These are phyloP conservation scores for Nettapus auritus DNA, from an alignment of 2,113 vertebrate genomes.

Conservation along the genomic window DNA sequence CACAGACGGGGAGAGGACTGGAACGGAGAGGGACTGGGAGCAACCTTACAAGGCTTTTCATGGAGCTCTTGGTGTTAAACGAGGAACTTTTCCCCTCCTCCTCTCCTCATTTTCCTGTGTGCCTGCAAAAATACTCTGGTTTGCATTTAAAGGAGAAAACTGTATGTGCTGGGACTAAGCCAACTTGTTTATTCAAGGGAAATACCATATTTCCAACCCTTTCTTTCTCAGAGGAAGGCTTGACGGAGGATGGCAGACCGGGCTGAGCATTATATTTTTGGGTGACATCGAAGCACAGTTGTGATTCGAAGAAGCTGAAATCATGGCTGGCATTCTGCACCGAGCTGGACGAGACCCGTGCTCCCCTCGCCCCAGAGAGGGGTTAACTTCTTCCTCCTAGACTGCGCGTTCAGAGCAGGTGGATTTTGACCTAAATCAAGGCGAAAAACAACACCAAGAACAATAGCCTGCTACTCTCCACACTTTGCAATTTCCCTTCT, in stretches of 20 bases:
- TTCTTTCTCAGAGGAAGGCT: neutral
- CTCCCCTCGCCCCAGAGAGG: neutral
- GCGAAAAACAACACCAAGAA: neutral
- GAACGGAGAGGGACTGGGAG: neutral
- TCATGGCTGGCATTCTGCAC: conserved; percentile 40
- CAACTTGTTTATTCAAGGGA: conserved; percentile 59
- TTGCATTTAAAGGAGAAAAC: conserved; percentile 61
- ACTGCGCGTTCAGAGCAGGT: neutral
- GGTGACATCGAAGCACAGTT: conserved; percentile 31
- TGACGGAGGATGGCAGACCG: conserved; percentile 49
- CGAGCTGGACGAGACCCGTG: neutral
- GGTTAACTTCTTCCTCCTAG: neutral
- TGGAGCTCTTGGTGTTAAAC: conserved; percentile 58
- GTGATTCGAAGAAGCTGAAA: conserved; percentile 12
- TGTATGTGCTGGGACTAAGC: conserved; percentile 32
- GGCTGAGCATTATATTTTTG: conserved; percentile 53
- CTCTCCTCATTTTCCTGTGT: conserved; percentile 47
- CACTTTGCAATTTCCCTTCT: neutral
- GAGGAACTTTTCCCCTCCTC: conserved; percentile 57
- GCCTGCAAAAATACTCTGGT: conserved; percentile 50
- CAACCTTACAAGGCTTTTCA: conserved; percentile 39
- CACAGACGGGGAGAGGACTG: neutral
- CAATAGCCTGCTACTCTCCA: neutral
- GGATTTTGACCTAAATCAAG: conserved; percentile 32
- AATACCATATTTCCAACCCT: conserved; percentile 32